phyloP scores from a whole-genome alignment of 2,888 invertebrate species.

The Sminthurinus aureus region DNA sequence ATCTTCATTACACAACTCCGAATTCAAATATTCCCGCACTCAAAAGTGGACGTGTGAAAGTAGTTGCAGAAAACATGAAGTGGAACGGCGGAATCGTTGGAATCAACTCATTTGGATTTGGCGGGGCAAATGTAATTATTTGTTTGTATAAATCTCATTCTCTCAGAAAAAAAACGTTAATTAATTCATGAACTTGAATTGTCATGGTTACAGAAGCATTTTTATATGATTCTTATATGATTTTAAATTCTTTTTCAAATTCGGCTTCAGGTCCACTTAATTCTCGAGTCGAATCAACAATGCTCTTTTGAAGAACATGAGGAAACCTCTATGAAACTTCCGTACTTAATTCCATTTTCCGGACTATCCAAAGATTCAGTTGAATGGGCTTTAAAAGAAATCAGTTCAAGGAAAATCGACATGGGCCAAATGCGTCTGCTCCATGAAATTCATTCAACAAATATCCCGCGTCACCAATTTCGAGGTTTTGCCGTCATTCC shows the following conservation, averaged over 20 bases:
- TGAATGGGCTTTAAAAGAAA: slow-evolving; percentile 7
- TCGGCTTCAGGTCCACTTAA: too few relatives aligned
- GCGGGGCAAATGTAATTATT: slow-evolving; percentile 11
- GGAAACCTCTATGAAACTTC: not conserved
- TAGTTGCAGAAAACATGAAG: slow-evolving; percentile 32
- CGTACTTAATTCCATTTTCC: slow-evolving; percentile 27
- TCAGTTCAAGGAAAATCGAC: slow-evolving; percentile 24
- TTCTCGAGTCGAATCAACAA: slow-evolving; percentile 61
- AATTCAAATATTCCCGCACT: slow-evolving; percentile 90
- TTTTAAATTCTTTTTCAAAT: too few relatives aligned
- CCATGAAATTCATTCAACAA: slow-evolving; percentile 26
- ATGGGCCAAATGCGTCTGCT: slow-evolving; percentile 1
- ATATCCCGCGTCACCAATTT: slow-evolving; percentile 31
- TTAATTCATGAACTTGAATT: too few relatives aligned
- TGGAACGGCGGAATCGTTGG: slow-evolving; percentile 37
- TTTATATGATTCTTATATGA: too few relatives aligned
- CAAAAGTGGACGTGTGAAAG: slow-evolving; percentile 73
- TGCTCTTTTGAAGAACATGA: too few relatives aligned
- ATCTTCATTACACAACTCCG: slow-evolving; percentile 85
- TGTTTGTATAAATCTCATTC: too few relatives aligned
- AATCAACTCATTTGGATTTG: slow-evolving; percentile 14
- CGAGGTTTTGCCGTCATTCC: slow-evolving; percentile 30
- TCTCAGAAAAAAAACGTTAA: too few relatives aligned
- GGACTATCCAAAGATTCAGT: slow-evolving; percentile 32
- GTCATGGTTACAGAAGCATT: too few relatives aligned